These are phyloP conservation scores for Madoqua kirkii DNA, from an alignment of 2,113 vertebrate genomes.

Conservation along the genomic window DNA sequence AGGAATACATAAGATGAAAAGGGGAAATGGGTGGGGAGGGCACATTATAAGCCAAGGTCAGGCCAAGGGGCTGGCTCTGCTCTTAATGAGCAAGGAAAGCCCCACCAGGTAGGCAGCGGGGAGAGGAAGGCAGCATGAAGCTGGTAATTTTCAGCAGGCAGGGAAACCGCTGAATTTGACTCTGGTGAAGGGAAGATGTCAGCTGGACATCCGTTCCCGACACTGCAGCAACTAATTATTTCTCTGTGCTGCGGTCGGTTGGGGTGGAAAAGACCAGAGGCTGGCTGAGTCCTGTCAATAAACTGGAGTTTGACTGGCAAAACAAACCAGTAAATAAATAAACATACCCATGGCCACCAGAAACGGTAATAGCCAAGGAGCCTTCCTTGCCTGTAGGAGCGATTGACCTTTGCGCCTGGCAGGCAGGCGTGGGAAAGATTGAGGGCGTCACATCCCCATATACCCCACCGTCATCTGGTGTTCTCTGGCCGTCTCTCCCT, in stretches of 20 bases:
- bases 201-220: conserved; percentile 65
- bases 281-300: conserved; percentile 67
- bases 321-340: conserved; percentile 58
- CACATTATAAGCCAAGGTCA: not conserved
- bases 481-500: not conserved
- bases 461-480: not conserved
- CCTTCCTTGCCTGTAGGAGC: not conserved
- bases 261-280: conserved; percentile 39
- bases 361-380: not conserved
- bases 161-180: conserved; percentile 64
- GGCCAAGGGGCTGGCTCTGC: not conserved
- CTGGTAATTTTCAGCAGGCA: conserved; percentile 52
- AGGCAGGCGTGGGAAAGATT: accelerated
- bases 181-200: conserved; percentile 63
- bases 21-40: not conserved
- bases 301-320: conserved; percentile 51
- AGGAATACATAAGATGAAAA: not conserved
- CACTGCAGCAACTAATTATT: conserved; percentile 73
- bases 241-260: not conserved
- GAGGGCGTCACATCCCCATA: accelerated
- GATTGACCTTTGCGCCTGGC: not conserved
- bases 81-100: conserved; percentile 12
- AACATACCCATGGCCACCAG: not conserved
- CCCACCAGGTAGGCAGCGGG: not conserved
- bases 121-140: not conserved